Base-by-base conservation (phyloP, 2,113 vertebrate species). In the Turdus rufiventris region DNA sequence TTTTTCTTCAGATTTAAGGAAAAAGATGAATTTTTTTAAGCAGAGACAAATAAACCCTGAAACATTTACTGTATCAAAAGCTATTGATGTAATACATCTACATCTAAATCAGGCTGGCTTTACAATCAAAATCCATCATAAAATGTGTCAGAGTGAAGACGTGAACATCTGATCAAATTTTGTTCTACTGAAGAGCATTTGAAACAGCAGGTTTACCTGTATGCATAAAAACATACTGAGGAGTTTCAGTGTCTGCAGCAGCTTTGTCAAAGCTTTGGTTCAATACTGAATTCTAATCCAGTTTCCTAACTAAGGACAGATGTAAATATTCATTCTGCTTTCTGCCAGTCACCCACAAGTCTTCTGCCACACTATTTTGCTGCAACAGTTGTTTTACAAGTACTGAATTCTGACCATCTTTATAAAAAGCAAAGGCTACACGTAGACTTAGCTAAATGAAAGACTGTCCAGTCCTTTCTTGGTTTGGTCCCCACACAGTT, bases 401-500 rank as follows among this genome's bases (percentile, higher is more conserved):
- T 34, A 31, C 45, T 73, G 57, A 63, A 65, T 88, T 48, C 21
- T 60, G 51, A 34, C 10, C 50, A 21, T 57, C 21, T 65, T 68
- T 38, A 14, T 58, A 34, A 61, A 65, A 90, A 61, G 11, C 14
- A 85, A 83, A 76, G n/a, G 12, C 36, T 79, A 34, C 34, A 26
- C 25, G n/a, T 10, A 72, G 17, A 26, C 28, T 56, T 61, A 40
- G 31, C 15, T 54, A 76, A 72, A 82, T 45, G 14, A 65, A 85
- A 61, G 18, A 10, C 20, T 89, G 36, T 20, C 28, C 16, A 42
- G 28, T n/a, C 15, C 6, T 76, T 79, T 60, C 19, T 13, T 0
- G 1, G 18, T 73, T 88, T 86, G 71, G 36, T 21, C 12, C 6
- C 3, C 45, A 45, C 6, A 8, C 3, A 68, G 17, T 0, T 2